Evolutionary conservation across 2,113 vertebrate species (phyloP).

Genomic region (Cromileptes altivelis): DNA sequence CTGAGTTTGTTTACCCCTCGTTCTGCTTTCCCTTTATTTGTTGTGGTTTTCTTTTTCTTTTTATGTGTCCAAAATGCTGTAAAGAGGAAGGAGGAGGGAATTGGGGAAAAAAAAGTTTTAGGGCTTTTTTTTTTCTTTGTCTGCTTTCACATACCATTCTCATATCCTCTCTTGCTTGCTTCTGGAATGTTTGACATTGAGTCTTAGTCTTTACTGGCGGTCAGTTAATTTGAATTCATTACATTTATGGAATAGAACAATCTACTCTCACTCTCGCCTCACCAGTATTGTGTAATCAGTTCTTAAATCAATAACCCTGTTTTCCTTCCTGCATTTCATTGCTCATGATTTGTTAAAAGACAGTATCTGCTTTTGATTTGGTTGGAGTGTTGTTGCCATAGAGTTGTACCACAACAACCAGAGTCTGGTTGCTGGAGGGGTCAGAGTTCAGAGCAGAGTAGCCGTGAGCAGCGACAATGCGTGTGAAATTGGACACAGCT

Average conservation of each 20-base stretch:
- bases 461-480: constrained; percentile 67
- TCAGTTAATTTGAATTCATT: background rate
- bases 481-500: constrained; percentile 78
- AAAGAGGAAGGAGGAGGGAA: background rate
- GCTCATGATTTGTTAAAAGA: constrained; percentile 52
- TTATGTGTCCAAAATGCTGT: constrained; percentile 21
- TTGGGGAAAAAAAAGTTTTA: background rate
- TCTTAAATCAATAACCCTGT: background rate
- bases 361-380: constrained; percentile 71
- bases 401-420: constrained; percentile 36
- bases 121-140: background rate
- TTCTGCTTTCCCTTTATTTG: constrained; percentile 68
- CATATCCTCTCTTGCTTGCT: background rate
- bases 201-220: background rate
- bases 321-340: constrained; percentile 29
- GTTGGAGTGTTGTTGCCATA: constrained; percentile 45
- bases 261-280: background rate
- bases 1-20: constrained; percentile 76
- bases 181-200: background rate
- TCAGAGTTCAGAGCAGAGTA: constrained; percentile 71
- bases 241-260: background rate
- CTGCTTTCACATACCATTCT: background rate
- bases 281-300: background rate
- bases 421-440: constrained; percentile 70
- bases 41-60: constrained; percentile 56